phyloP scores from a whole-genome alignment of 2,888 invertebrate species.

The Drosophila rellima region DNA sequence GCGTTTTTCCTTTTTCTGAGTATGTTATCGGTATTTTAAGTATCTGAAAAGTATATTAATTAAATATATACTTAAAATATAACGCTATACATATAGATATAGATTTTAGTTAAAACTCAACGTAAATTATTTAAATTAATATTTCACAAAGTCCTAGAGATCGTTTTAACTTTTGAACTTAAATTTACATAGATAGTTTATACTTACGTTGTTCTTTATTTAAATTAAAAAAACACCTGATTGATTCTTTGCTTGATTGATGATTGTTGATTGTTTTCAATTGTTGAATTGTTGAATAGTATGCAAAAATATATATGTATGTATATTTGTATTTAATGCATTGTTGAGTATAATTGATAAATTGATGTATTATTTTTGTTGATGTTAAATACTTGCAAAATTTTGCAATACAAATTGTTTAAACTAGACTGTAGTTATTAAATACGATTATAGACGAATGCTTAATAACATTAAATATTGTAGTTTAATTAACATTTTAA shows the following conservation, averaged over 20 bases:
- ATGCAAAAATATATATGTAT: slow-evolving; percentile 44
- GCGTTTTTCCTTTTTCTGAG: slow-evolving; percentile 43
- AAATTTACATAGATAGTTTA: not conserved
- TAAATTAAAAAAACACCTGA: slow-evolving; percentile 45
- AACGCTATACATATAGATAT: too few relatives aligned
- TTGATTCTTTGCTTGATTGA: slow-evolving; percentile 69
- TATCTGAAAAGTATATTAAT: slow-evolving; percentile 38
- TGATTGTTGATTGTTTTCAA: slow-evolving; percentile 63
- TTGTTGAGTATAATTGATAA: slow-evolving; percentile 22
- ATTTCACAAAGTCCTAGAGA: too few relatives aligned
- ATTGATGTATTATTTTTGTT: slow-evolving; percentile 28
- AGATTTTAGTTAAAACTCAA: too few relatives aligned
- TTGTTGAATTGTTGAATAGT: slow-evolving; percentile 56
- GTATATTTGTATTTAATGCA: slow-evolving; percentile 26
- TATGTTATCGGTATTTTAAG: slow-evolving; percentile 56
- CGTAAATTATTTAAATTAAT: too few relatives aligned
- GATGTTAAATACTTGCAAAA: slow-evolving; percentile 42
- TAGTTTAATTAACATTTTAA: slow-evolving; percentile 25
- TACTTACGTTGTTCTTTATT: slow-evolving; percentile 14
- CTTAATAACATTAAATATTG: slow-evolving; percentile 39
- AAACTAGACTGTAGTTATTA: slow-evolving; percentile 31
- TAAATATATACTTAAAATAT: not conserved
- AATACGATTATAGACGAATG: slow-evolving; percentile 31
- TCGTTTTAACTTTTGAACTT: too few relatives aligned
- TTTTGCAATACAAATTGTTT: slow-evolving; percentile 29